These are phyloP conservation scores for Apamea sordens DNA, from an alignment of 2,888 invertebrate genomes.

Conservation along the genomic window DNA sequence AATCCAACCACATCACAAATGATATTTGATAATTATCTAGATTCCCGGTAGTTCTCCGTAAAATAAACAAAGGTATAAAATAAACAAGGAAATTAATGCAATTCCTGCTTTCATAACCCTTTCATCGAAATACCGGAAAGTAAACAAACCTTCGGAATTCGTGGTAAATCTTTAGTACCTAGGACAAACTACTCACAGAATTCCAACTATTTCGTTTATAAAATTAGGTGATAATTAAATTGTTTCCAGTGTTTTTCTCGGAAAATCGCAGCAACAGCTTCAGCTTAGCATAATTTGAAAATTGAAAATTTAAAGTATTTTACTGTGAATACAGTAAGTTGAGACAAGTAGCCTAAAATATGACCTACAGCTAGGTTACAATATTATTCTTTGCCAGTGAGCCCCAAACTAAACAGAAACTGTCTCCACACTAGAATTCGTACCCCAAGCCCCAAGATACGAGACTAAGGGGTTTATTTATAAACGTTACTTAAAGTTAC, in stretches of 20 bases:
- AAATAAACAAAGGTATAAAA: slow-evolving; percentile 2
- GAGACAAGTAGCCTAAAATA: background rate
- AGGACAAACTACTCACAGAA: background rate
- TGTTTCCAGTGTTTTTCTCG: background rate
- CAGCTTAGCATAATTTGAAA: background rate
- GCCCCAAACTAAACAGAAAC: too few species aligned
- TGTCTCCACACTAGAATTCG: too few species aligned
- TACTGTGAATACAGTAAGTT: too few species aligned
- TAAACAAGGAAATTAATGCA: slow-evolving; percentile 15
- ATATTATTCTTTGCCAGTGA: background rate
- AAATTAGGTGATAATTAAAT: background rate
- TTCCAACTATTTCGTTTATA: background rate
- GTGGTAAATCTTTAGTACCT: background rate
- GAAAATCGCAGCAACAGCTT: background rate
- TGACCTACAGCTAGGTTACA: background rate
- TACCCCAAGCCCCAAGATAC: too few species aligned
- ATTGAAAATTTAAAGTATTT: background rate
- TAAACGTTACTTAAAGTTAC: background rate
- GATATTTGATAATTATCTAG: background rate
- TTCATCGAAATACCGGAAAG: background rate
- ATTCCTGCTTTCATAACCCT: background rate
- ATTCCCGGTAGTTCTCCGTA: background rate
- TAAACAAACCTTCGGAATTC: background rate
- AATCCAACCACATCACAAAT: background rate
- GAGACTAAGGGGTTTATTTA: too few species aligned